Percentiles rank a stretch among this genome's conserved stretches.
These are phyloP conservation scores for Phaenicophaeus curvirostris DNA, from an alignment of 2,797 vertebrate species.

Conservation along the genomic window DNA sequence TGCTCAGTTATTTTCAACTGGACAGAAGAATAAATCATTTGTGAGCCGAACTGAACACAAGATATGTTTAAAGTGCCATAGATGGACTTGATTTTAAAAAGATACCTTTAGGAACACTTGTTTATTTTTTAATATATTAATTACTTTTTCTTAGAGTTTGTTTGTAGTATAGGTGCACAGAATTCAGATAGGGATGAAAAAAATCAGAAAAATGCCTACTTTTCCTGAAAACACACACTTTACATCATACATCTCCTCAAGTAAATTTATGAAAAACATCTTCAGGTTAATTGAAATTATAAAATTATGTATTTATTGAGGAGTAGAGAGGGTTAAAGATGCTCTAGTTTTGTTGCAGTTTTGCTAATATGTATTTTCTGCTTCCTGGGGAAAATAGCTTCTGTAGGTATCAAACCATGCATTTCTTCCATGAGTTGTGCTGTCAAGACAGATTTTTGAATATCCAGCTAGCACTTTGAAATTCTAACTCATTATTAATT, in stretches of 20 bases:
- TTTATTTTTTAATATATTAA: neutral
- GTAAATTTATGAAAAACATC: neutral
- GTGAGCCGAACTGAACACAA: rapidly evolving
- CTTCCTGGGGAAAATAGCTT: neutral
- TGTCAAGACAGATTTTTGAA: neutral
- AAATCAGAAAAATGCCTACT: neutral
- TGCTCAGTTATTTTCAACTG: neutral
- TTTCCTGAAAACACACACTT: neutral
- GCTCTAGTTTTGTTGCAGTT: neutral
- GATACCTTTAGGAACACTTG: neutral
- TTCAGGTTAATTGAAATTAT: neutral
- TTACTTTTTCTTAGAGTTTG: neutral
- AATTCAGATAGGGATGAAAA: neutral
- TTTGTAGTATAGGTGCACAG: neutral
- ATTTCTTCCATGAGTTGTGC: neutral
- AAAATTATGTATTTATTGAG: neutral
- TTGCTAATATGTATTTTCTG: neutral
- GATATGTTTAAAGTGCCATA: neutral
- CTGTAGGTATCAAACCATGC: neutral
- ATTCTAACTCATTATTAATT: neutral
- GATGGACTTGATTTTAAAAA: neutral
- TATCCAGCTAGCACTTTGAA: neutral
- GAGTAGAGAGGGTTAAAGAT: neutral
- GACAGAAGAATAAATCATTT: neutral
- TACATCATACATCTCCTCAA: neutral